phyloP scores from a whole-genome alignment of 2,888 invertebrate genomes.

The Teleogryllus oceanicus region DNA sequence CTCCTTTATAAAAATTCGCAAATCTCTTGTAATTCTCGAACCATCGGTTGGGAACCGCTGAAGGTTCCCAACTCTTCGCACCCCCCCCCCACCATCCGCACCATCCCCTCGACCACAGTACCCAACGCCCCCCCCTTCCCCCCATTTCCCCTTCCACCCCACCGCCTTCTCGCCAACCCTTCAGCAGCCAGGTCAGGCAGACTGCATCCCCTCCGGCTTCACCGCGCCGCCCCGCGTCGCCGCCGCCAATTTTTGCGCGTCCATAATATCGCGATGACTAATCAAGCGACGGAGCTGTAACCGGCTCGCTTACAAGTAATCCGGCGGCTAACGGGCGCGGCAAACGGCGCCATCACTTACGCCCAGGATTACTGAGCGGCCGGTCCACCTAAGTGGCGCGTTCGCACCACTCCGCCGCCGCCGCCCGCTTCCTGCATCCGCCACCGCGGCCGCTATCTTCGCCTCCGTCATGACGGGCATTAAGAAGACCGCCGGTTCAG shows the following conservation, averaged over 20 bases:
- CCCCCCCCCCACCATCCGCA: too few relatives aligned
- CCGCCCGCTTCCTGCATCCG: background rate
- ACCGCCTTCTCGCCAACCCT: too few relatives aligned
- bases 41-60: too few relatives aligned
- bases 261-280: background rate
- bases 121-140: too few relatives aligned
- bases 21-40: too few relatives aligned
- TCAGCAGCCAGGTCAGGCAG: too few relatives aligned
- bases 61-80: too few relatives aligned
- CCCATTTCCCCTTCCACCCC: too few relatives aligned
- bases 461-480: background rate
- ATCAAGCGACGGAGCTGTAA: background rate
- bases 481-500: background rate
- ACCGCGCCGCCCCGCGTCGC: background rate
- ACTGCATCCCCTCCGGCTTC: too few relatives aligned
- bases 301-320: background rate
- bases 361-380: background rate
- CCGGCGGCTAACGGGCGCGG: background rate
- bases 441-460: background rate
- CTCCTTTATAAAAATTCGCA: too few relatives aligned
- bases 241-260: background rate
- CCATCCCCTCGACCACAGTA: too few relatives aligned
- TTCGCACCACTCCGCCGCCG: background rate
- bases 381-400: background rate
- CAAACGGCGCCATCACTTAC: background rate